A percentile compares a stretch with the other conserved stretches of the same genome.
These are phyloP conservation scores for Xestia sexstrigata DNA, from an alignment of 2,888 invertebrate species.

Conservation along the genomic window DNA sequence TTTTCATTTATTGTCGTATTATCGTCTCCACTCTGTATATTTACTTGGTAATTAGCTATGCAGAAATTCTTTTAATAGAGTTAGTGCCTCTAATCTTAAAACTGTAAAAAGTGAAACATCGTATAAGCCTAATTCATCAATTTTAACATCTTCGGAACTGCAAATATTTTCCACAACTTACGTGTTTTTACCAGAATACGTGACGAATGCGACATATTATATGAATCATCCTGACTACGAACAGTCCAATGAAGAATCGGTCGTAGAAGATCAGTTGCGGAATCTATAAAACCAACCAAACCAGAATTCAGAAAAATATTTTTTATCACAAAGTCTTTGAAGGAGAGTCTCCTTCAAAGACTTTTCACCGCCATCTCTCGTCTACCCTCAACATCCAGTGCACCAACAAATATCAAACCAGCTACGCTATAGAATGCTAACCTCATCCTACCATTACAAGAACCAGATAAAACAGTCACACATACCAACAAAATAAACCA, in stretches of 20 bases:
- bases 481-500: background rate
- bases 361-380: no score
- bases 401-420: background rate
- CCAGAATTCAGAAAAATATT: no score
- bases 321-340: background rate
- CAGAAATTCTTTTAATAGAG: background rate
- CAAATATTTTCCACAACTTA: background rate
- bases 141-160: no score
- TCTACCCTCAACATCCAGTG: background rate
- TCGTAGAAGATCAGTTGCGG: no score
- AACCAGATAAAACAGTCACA: background rate
- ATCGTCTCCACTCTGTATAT: background rate
- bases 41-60: background rate
- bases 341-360: no score
- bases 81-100: background rate
- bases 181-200: background rate
- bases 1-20: no score
- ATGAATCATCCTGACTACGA: no score
- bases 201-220: background rate
- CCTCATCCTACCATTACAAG: background rate
- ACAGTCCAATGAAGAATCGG: no score
- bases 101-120: background rate
- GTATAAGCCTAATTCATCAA: no score
- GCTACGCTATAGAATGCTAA: background rate
- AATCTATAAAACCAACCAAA: no score